phyloP scores from a whole-genome alignment of 1,140 invertebrate species.

The Paracyclopina nana region DNA sequence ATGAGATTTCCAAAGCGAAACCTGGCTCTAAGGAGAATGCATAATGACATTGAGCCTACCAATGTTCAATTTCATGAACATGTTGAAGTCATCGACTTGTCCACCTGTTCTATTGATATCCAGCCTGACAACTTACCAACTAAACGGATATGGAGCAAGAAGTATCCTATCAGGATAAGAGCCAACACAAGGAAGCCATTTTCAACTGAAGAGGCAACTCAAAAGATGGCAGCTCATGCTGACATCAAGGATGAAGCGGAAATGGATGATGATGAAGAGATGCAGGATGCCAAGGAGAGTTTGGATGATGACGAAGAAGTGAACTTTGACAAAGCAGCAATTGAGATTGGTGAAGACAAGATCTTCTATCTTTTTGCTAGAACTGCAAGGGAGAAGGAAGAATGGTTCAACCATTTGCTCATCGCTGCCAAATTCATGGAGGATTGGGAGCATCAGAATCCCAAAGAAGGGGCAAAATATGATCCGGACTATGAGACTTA shows the following conservation, averaged over 20 bases:
- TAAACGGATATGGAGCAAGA: constrained; percentile 12
- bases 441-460: constrained; percentile 5
- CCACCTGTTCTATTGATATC: neutral
- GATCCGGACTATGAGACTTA: neutral
- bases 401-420: neutral
- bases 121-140: neutral
- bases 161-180: constrained; percentile 2
- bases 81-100: neutral
- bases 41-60: neutral
- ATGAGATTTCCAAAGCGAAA: constrained; percentile 1
- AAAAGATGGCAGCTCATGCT: neutral
- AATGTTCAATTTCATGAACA: neutral
- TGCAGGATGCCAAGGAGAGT: neutral
- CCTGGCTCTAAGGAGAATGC: constrained; percentile 1
- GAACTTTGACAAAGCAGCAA: neutral
- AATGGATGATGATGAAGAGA: neutral
- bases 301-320: neutral
- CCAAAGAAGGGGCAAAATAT: neutral
- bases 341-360: neutral
- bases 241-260: neutral
- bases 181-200: neutral
- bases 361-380: constrained; percentile 6
- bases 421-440: neutral
- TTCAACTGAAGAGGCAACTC: neutral
- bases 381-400: constrained; percentile 1